A percentile compares a stretch with the other conserved stretches of the same genome.
Conservation (phyloP, 2,797 vertebrate genomes). For the Carcharodon carcharias region DNA sequence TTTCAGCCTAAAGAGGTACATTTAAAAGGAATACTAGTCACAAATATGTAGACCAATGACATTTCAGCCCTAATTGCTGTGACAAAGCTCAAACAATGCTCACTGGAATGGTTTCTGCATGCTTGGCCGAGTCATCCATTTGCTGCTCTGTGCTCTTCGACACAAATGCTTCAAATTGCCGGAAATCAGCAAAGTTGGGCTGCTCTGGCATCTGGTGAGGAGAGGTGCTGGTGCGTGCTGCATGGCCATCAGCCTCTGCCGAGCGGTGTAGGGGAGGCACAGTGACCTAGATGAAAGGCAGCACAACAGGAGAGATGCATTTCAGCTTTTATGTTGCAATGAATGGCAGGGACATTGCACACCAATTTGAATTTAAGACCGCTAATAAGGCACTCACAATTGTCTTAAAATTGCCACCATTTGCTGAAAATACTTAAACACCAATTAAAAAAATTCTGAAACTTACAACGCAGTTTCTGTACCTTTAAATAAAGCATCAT, state of each 20-base stretch:
- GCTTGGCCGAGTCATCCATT: slow-evolving; percentile 73
- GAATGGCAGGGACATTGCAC: background rate
- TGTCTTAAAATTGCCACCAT: background rate
- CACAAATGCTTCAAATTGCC: slow-evolving; percentile 88
- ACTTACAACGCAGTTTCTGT: background rate
- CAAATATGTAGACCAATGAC: background rate
- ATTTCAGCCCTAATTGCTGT: background rate
- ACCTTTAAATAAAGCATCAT: no score
- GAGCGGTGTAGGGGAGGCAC: slow-evolving; percentile 74
- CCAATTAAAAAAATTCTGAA: background rate
- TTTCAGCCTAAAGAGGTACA: slow-evolving; percentile 67
- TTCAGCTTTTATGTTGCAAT: background rate
- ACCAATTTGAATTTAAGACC: background rate
- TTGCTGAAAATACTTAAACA: background rate
- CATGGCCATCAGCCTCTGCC: slow-evolving; percentile 71
- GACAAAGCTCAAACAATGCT: slow-evolving; percentile 39
- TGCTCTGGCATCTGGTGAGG: slow-evolving; percentile 95
- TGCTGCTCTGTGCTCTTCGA: slow-evolving; percentile 69
- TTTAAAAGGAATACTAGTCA: background rate
- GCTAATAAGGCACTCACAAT: background rate
- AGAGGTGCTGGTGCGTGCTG: slow-evolving; percentile 74
- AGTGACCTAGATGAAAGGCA: slow-evolving; percentile 57
- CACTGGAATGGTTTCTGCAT: slow-evolving; percentile 75
- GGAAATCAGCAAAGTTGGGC: slow-evolving; percentile 98
- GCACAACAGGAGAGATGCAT: background rate